Evolutionary conservation across 1,140 invertebrate species (phyloP).

Genomic region (Philaenus spumarius): DNA sequence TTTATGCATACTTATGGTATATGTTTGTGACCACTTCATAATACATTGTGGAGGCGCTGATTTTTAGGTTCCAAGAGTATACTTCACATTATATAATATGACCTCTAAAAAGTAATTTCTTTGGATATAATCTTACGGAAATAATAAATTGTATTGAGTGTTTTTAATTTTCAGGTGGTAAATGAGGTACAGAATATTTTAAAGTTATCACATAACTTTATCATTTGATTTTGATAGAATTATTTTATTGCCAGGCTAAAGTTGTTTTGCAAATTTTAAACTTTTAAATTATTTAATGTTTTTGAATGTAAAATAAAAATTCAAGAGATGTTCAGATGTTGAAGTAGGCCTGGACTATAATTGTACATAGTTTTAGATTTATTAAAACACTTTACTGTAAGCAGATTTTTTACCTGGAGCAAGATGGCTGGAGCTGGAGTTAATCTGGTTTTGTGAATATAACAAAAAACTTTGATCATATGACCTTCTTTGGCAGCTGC

Average conservation of each 20-base stretch:
- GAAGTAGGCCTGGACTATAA: not conserved
- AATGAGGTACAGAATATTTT: no score
- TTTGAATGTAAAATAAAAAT: not conserved
- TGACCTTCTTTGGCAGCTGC: constrained; percentile 9
- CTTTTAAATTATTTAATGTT: not conserved
- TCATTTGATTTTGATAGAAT: not conserved
- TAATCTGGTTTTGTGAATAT: constrained; percentile 1
- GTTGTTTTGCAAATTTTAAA: not conserved
- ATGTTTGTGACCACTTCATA: no score
- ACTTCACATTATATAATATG: no score
- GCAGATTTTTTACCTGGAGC: not conserved
- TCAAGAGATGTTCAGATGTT: not conserved
- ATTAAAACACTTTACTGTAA: not conserved
- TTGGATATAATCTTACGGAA: no score
- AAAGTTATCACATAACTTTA: no score
- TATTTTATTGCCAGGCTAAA: not conserved
- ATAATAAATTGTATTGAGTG: no score
- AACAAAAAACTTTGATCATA: not conserved
- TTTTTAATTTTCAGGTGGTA: no score
- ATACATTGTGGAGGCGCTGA: no score
- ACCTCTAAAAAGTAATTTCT: no score
- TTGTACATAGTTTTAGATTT: not conserved
- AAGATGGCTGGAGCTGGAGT: not conserved
- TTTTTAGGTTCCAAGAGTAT: no score
- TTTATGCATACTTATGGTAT: no score